Conservation (phyloP, 1,140 invertebrate species). For the Bombus waltoni region DNA sequence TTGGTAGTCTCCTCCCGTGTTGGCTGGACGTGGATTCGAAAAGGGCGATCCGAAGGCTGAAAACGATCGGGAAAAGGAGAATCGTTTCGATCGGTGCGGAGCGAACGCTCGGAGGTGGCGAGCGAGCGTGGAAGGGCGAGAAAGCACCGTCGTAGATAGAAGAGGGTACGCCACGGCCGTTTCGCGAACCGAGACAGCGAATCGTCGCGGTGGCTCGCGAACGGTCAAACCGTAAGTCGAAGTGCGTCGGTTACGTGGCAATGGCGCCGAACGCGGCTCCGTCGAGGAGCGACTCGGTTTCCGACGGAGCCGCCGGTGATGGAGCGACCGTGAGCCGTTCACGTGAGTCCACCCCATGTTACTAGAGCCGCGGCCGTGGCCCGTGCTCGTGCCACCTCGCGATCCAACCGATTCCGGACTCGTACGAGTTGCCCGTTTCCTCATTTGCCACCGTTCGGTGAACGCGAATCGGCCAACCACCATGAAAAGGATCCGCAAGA, state of each 20-base stretch:
- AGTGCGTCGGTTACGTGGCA: slow-evolving; percentile 12
- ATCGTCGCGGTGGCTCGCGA: not conserved
- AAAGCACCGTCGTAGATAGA: no score
- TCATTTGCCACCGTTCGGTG: slow-evolving; percentile 24
- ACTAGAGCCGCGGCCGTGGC: slow-evolving; percentile 4
- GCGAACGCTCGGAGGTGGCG: not conserved
- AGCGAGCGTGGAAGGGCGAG: not conserved
- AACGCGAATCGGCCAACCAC: slow-evolving; percentile 33
- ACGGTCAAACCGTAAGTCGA: not conserved
- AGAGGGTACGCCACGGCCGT: not conserved
- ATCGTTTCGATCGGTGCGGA: no score
- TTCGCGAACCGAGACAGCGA: not conserved
- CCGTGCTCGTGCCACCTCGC: not conserved
- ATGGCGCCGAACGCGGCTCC: slow-evolving; percentile 57
- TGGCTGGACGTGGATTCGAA: not conserved
- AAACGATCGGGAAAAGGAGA: not conserved
- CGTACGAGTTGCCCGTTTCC: not conserved
- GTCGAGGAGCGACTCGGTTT: slow-evolving; percentile 30
- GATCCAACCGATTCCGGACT: slow-evolving; percentile 13
- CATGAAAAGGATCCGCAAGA: slow-evolving; percentile 75
- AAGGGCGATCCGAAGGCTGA: not conserved
- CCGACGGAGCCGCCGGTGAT: slow-evolving; percentile 13
- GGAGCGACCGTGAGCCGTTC: slow-evolving; percentile 2
- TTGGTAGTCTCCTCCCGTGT: not conserved
- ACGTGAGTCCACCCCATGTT: slow-evolving; percentile 31